Evolutionary conservation across 2,113 vertebrate species (phyloP), one percentile per base, ranked within the genome.

Genomic region (Rhipidura dahli): DNA sequence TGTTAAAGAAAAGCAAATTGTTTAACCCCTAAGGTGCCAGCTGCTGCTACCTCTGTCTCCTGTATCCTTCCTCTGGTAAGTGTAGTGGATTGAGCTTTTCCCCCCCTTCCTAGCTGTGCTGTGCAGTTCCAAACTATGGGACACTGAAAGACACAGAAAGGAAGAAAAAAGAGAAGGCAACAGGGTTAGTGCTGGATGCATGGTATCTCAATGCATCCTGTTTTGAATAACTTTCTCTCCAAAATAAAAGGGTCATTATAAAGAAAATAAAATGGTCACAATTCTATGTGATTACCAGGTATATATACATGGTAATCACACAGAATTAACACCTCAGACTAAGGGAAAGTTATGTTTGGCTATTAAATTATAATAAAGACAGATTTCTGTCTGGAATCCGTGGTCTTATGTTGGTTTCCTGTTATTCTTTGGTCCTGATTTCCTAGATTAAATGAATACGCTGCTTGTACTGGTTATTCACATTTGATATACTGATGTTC

Each of bases 1-100:
- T 93, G 76, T 94, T 95, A 95, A 84, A 7, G 10, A 89, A 89
- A 94, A 94, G n/a, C 27, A 89, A 95, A 93, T 95, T 2, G 53
- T 75, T 94, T 96, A 97, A 97, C 93, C 57, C 30, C 17, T 66
- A 27, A 33, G 15, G 20, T 56, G 31, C 60, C 64, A 45, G 24
- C 39, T 69, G n/a, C 64, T 89, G 50, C 64, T 68, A 45, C 31
- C 11, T 33, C 33, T 33, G 26, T 73, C 39, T 72, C 54, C 40
- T 53, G 13, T 71, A 40, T 49, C 47, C 50, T 83, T 59, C 23
- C 0, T 0, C 37, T 81, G 21, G 75, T 33, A 47, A 42, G 47
- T 35, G 30, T 40, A 1, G 16, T 35, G 35, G 35, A 11, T 68
- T 81, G 47, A 50, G 20, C 17, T 71, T 83, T 49, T 7, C 44